Evolutionary conservation across 2,113 vertebrate species (phyloP).

Genomic region (Takifugu bimaculatus): DNA sequence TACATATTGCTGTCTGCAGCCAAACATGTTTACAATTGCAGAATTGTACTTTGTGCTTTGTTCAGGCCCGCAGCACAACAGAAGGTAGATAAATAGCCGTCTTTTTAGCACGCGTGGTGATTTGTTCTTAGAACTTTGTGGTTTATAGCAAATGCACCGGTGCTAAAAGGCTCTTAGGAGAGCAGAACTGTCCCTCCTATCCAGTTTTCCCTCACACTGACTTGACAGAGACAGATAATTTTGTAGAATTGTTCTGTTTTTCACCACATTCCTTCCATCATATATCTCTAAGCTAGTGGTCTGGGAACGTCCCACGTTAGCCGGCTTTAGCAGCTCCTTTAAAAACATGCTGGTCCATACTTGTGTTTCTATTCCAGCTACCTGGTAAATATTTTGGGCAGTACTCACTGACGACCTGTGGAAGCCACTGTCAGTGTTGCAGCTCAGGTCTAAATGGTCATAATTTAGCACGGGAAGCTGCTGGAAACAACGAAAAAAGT

Average conservation of each 20-base stretch:
- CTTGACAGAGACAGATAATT: conserved; percentile 40
- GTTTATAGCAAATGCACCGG: conserved; percentile 33
- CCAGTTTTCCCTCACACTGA: conserved; percentile 24
- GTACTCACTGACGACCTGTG: no score
- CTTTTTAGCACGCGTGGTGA: conserved; percentile 24
- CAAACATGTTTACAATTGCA: conserved; percentile 53
- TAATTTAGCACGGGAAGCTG: conserved; percentile 18
- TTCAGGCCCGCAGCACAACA: conserved; percentile 60
- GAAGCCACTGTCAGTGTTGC: no score
- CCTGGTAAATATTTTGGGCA: not conserved
- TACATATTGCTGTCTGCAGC: conserved; percentile 66
- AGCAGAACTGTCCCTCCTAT: conserved; percentile 15
- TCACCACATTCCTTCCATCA: conserved; percentile 33
- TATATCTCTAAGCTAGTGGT: conserved; percentile 1
- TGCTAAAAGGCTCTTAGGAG: conserved; percentile 29
- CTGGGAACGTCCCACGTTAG: no score
- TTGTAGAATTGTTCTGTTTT: conserved; percentile 29
- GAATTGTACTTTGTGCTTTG: conserved; percentile 68
- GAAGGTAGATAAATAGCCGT: conserved; percentile 37
- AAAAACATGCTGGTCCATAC: no score
- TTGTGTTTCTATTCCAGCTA: no score
- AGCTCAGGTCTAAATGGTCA: no score
- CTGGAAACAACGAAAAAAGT: conserved; percentile 22
- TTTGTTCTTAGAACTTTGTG: conserved; percentile 31
- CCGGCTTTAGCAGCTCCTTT: no score